Percentiles rank a stretch among this genome's conserved stretches.
Evolutionary conservation across 2,113 vertebrate genomes (phyloP).

Genomic region (Vombatus ursinus): DNA sequence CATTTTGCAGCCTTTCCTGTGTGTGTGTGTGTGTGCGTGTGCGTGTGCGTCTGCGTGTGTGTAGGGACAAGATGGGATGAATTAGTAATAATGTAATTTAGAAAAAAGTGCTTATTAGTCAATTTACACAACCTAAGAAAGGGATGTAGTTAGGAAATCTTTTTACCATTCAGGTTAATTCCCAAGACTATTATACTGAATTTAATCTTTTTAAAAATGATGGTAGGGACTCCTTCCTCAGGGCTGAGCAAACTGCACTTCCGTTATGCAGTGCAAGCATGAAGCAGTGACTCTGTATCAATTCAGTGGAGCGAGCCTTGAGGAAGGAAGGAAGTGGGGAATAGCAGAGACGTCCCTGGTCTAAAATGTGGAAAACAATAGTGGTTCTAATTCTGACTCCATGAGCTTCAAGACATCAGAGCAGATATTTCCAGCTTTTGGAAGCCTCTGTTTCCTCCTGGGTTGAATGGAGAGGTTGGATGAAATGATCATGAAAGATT

Average conservation of each 20-base stretch:
- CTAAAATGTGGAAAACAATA: neutral
- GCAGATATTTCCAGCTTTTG: neutral
- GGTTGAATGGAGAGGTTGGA: neutral
- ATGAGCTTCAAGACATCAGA: neutral
- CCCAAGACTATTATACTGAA: neutral
- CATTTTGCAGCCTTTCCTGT: constrained; percentile 66
- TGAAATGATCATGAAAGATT: neutral
- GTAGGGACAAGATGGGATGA: neutral
- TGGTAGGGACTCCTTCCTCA: neutral
- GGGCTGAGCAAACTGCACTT: neutral
- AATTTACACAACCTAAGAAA: constrained; percentile 4
- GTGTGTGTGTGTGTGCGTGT: neutral
- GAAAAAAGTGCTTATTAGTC: neutral
- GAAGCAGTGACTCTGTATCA: neutral
- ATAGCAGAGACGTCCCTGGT: neutral
- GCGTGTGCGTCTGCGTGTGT: neutral
- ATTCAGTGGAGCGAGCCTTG: neutral
- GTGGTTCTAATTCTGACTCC: neutral
- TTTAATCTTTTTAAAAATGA: neutral
- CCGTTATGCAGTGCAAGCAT: neutral
- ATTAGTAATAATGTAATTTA: neutral
- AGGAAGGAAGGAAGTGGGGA: neutral
- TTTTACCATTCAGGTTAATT: constrained; percentile 1
- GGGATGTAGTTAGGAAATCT: neutral
- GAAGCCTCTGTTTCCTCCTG: neutral